These are phyloP conservation scores for Ptychodera flava DNA, from an alignment of 35 echinoderm and acorn worm genomes.

Conservation along the genomic window DNA sequence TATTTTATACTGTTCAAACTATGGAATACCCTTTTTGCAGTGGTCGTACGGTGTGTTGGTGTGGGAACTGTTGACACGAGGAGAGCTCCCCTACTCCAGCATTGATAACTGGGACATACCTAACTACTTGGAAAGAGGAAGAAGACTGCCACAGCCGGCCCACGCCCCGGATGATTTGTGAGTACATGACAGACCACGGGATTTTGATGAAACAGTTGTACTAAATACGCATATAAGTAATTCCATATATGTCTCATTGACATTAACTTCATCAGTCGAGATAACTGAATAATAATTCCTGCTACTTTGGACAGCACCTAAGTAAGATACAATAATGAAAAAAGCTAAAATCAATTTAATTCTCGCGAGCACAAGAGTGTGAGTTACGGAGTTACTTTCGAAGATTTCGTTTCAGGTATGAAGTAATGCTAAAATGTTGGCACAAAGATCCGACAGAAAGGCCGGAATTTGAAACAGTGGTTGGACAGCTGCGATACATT, in stretches of 20 bases:
- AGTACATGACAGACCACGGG: conserved; percentile 16
- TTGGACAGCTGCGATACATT: conserved; percentile 49
- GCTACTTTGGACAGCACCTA: not conserved
- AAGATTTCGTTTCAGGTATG: conserved; percentile 34
- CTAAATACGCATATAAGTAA: too few relatives aligned
- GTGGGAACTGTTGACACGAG: too few relatives aligned
- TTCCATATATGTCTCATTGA: not conserved
- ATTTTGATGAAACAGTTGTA: not conserved
- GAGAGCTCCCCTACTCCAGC: conserved; percentile 69
- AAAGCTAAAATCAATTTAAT: not conserved
- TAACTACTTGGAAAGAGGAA: too few relatives aligned
- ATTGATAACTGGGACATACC: conserved; percentile 87
- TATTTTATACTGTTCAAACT: too few relatives aligned
- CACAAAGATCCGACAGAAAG: conserved; percentile 55
- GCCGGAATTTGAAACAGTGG: conserved; percentile 54
- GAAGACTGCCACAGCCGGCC: conserved; percentile 72
- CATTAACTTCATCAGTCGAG: not conserved
- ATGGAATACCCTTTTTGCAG: too few relatives aligned
- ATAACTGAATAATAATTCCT: not conserved
- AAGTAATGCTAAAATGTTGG: conserved; percentile 87
- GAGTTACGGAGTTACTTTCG: not conserved
- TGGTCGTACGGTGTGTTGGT: conserved; percentile 90
- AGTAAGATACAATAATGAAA: not conserved
- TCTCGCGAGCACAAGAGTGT: not conserved
- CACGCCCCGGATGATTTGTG: conserved; percentile 92